A percentile compares a stretch with the other conserved stretches of the same genome.
Conservation (phyloP, 2,113 vertebrate genomes). For the Andinoacara biseriatus region DNA sequence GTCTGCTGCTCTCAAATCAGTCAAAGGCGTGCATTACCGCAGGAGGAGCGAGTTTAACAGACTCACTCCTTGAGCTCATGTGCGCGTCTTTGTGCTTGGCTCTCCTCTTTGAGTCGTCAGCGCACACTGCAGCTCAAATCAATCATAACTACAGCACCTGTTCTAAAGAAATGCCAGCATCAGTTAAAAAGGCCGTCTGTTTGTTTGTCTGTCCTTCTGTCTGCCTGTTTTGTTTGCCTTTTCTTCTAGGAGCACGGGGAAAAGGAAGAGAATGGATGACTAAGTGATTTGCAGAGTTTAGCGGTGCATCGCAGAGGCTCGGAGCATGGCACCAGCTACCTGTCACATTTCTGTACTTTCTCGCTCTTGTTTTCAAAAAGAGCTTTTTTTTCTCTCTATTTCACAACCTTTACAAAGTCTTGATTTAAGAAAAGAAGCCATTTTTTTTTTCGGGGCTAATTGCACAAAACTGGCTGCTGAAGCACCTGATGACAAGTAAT, state of each 20-base stretch:
- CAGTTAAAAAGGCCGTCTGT: conserved; percentile 56
- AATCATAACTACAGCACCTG: conserved; percentile 61
- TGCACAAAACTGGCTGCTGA: conserved; percentile 22
- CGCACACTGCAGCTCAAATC: conserved; percentile 58
- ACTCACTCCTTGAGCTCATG: conserved; percentile 42
- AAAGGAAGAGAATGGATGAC: conserved; percentile 24
- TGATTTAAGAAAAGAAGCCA: conserved; percentile 80
- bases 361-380: conserved; percentile 27
- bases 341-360: conserved; percentile 44
- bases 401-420: not conserved
- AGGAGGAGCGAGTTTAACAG: conserved; percentile 43
- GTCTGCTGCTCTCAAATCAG: conserved; percentile 37
- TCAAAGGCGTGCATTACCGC: conserved; percentile 34
- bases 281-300: conserved; percentile 57
- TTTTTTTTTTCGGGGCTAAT: conserved; percentile 30
- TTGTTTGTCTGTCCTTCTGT: conserved; percentile 42
- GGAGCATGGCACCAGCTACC: conserved; percentile 45
- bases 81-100: conserved; percentile 12
- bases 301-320: conserved; percentile 31
- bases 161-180: conserved; percentile 51
- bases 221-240: conserved; percentile 51
- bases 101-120: conserved; percentile 46
- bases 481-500: conserved; percentile 31
- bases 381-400: not conserved
- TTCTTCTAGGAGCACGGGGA: conserved; percentile 28